Base-by-base conservation (phyloP, 2,113 vertebrate species). In the Rissa tridactyla region DNA sequence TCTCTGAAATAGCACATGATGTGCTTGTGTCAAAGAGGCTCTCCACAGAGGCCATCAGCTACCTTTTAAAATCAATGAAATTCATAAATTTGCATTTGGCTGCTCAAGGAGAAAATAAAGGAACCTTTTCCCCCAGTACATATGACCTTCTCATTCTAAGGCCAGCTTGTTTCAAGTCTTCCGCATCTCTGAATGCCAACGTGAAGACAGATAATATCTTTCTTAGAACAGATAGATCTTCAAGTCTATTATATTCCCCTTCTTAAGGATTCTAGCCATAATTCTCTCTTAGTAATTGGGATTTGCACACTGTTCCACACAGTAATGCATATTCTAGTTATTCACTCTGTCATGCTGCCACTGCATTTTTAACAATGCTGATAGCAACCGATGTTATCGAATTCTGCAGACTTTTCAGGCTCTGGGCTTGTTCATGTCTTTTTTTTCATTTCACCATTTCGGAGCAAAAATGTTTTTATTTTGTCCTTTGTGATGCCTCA, bases 21-120 rank as follows among this genome's bases (percentile, higher is more conserved):
- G 85, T 94, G 81, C 95, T 97, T 96, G 76, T 96, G 90, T 94
- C 95, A 96, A 95, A 97, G 86, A 94, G 84, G 88, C 94, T 91
- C 90, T 97, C 94, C 86, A 95, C 90, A 88, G 89, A 96, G 69
- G 57, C 95, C 73, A 96, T 97, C 93, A 87, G 76, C 84, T 92
- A 94, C 92, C 92, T 95, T 97, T 85, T 96, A 86, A 96, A 97
- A 94, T 97, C 89, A 98, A 97, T 95, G 96, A 94, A 95, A 92
- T 86, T 88, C 96, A 94, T 85, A 84, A 96, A 96, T 88, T 82
- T 96, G 65, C 94, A 95, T 94, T 94, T 93, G 88, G 82, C 86
- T 95, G 95, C 92, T 96, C 54, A 96, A 97, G 90, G 69, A 94
- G 78, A 97, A 97, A 97, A 96, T 94, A 94, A 76, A 96, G 52